Evolutionary conservation across 2,113 vertebrate species (phyloP), one percentile per base, ranked within the genome.

Genomic region (Acanthisitta chloris): DNA sequence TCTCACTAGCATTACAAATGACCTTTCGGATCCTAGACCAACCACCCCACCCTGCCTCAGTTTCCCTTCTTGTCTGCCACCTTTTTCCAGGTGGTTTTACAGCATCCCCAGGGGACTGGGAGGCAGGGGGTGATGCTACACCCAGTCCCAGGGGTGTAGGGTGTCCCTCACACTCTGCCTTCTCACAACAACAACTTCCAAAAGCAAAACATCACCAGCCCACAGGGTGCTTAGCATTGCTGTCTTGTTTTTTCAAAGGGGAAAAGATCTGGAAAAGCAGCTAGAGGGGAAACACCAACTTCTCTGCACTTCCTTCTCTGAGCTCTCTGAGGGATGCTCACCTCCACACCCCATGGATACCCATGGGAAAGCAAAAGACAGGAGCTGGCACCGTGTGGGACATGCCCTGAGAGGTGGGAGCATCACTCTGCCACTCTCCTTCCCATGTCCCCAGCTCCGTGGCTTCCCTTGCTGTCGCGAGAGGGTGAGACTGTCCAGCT

Each of bases 401-500:
- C 0, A 0, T 21, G 54, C 40, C 28, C 58, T 52, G 18, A 3
- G 40, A 81, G 51, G 76, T 48, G 59, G 9, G 26, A 67, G 14
- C 45, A 38, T 61, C 74, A 67, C 55, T 29, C 15, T 28, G 45
- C n/a, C 59, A 65, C 46, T 59, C 13, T 36, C 40, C 6, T 17
- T 45, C 59, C 76, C 17, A 0, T 0, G 42, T 55, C 51, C 76
- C 88, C 85, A 23, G 72, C 72, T 43, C 57, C 5, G 3, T 45
- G 33, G 19, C 81, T 51, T 74, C 72, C 52, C 85, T 28, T 45
- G 70, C 70, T 78, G 84, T 80, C 12, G 3, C 7, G 11, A 55
- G 26, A 89, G 84, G 85, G n/a, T 87, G 96, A 97, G 80, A 20
- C 62, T 74, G 90, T 52, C 96, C 97, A 97, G 97, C 97, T 94